Percentiles rank a stretch among this genome's conserved stretches.
These are phyloP conservation scores for Creontiades dilutus DNA, from an alignment of 2,888 invertebrate species.

Conservation along the genomic window DNA sequence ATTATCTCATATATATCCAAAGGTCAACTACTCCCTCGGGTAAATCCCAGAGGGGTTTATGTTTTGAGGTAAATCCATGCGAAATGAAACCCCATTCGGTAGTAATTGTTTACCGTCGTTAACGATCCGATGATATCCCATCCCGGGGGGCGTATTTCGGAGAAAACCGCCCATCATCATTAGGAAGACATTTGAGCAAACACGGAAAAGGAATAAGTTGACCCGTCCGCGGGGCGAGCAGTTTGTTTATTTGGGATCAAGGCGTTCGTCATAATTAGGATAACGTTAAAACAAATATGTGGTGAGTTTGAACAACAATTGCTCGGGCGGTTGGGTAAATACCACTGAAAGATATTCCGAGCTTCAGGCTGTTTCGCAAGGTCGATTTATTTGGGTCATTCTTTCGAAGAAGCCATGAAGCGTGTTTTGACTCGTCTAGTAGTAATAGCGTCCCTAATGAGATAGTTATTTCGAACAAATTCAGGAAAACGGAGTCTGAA, in stretches of 20 bases:
- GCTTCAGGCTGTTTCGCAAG: too few relatives aligned
- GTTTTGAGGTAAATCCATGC: background rate
- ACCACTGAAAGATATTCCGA: too few relatives aligned
- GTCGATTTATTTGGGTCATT: too few relatives aligned
- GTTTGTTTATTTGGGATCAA: slow-evolving; percentile 1
- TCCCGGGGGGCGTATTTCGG: background rate
- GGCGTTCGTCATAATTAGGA: background rate
- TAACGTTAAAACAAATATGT: too few relatives aligned
- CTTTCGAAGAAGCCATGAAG: too few relatives aligned
- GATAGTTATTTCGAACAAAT: too few relatives aligned
- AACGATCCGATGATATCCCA: background rate
- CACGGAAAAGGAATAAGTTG: slow-evolving; percentile 20
- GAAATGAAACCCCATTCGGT: background rate
- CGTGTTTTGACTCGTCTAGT: too few relatives aligned
- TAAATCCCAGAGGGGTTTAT: background rate
- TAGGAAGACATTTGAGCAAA: background rate
- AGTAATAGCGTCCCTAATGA: too few relatives aligned
- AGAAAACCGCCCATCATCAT: slow-evolving; percentile 6
- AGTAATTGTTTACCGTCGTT: slow-evolving; percentile 5
- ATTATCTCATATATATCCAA: too few relatives aligned
- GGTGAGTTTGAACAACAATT: too few relatives aligned
- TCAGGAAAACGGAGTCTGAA: too few relatives aligned
- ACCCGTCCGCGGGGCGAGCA: background rate
- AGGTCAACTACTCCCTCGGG: background rate
- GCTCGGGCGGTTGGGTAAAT: too few relatives aligned